Percentiles rank a stretch among this genome's conserved stretches.
Evolutionary conservation across 2,888 invertebrate genomes (phyloP).

Genomic region (Amaurobius ferox): DNA sequence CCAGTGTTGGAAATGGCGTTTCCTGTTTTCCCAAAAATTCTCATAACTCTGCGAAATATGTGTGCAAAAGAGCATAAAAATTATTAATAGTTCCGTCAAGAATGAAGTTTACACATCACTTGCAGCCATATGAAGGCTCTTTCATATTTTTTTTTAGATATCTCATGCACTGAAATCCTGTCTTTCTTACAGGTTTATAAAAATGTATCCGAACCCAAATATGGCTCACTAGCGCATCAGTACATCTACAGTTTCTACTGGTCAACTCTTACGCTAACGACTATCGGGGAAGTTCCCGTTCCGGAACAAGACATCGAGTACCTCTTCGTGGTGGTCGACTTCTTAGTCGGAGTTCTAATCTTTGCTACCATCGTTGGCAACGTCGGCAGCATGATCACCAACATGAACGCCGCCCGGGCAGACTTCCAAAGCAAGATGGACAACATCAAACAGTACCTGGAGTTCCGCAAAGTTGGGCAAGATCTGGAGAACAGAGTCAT

Average conservation of each 20-base stretch:
- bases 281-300: constrained; percentile 93
- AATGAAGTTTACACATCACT: no score
- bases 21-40: no score
- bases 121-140: no score
- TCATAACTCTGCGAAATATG: no score
- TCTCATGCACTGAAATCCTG: constrained; percentile 85
- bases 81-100: no score
- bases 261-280: constrained; percentile 96
- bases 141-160: constrained; percentile 82
- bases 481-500: constrained; percentile 89
- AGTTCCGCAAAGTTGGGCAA: constrained; percentile 85
- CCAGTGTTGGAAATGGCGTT: neutral
- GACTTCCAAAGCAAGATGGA: constrained; percentile 96
- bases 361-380: constrained; percentile 98
- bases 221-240: constrained; percentile 84
- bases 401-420: constrained; percentile 95
- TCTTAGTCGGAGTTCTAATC: constrained; percentile 94
- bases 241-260: constrained; percentile 95
- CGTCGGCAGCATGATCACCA: constrained; percentile 91
- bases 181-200: constrained; percentile 84
- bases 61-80: no score
- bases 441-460: constrained; percentile 96
- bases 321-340: constrained; percentile 93
- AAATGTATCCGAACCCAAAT: constrained; percentile 65
- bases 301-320: constrained; percentile 95